Percentiles rank a stretch among this genome's conserved stretches.
phyloP scores from a whole-genome alignment of 64 coral and sea anemone genomes.

The Catalaphyllia jardinei region DNA sequence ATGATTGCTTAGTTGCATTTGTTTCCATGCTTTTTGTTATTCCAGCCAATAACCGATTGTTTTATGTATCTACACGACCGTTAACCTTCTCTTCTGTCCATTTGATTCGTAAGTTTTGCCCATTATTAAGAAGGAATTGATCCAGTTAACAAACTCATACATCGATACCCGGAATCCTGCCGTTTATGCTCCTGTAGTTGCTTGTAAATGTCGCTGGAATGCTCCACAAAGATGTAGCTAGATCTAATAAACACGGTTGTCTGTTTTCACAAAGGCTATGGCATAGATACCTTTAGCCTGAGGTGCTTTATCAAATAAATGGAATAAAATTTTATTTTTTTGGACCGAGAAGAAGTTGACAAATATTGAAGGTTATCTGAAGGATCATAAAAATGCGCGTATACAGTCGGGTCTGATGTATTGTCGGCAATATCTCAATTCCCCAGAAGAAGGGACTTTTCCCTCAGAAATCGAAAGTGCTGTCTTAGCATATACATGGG shows the following conservation, averaged over 20 bases:
- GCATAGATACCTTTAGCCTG: background rate
- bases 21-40: background rate
- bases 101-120: background rate
- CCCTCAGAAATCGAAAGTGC: too few species aligned
- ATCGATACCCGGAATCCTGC: background rate
- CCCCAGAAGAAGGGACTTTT: too few species aligned
- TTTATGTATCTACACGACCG: background rate
- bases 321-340: background rate
- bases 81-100: background rate
- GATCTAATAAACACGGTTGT: too few species aligned
- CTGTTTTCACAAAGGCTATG: background rate
- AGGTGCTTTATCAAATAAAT: background rate
- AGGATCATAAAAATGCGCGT: background rate
- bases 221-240: background rate
- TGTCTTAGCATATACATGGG: too few species aligned
- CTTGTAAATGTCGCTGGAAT: background rate
- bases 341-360: conserved; percentile 5
- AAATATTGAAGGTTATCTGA: conserved; percentile 7
- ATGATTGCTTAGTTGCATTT: background rate
- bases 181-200: background rate
- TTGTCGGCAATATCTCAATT: too few species aligned
- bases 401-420: too few species aligned
- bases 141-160: background rate
- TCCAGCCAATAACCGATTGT: background rate
- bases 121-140: background rate